Conservation (phyloP, 2,888 invertebrate species). For the Glyphotaelius pellucidus region DNA sequence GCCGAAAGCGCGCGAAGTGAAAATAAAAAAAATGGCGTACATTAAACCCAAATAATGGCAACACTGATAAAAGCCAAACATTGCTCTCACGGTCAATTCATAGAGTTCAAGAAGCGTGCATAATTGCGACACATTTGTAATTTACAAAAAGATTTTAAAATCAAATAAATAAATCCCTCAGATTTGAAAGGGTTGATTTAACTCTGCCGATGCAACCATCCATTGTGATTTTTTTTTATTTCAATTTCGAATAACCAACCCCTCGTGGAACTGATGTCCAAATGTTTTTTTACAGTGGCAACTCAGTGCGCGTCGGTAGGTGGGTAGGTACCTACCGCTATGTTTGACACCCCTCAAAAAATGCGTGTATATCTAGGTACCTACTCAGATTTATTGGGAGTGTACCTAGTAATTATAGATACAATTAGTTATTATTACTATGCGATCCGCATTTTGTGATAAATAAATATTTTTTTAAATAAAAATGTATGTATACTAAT, state of each 20-base stretch:
- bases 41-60: conserved; percentile 50
- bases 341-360: conserved; percentile 48
- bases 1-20: conserved; percentile 52
- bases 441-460: no score
- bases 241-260: conserved; percentile 57
- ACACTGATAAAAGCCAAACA: conserved; percentile 53
- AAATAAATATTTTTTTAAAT: no score
- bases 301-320: conserved; percentile 9
- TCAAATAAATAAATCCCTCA: conserved; percentile 64
- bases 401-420: background rate
- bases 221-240: conserved; percentile 60
- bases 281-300: conserved; percentile 53
- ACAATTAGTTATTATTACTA: no score
- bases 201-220: conserved; percentile 57
- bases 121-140: conserved; percentile 65
- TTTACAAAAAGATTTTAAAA: conserved; percentile 65
- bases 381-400: background rate
- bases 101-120: conserved; percentile 64
- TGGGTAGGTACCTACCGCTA: background rate
- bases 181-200: conserved; percentile 62
- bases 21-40: conserved; percentile 44
- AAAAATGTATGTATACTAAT: no score
- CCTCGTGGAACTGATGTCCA: conserved; percentile 58
- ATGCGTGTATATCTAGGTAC: background rate
- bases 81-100: conserved; percentile 66